Percentiles rank a stretch among this genome's conserved stretches.
Evolutionary conservation across 2,888 invertebrate species (phyloP).

Genomic region (Pasiphila rectangulata): DNA sequence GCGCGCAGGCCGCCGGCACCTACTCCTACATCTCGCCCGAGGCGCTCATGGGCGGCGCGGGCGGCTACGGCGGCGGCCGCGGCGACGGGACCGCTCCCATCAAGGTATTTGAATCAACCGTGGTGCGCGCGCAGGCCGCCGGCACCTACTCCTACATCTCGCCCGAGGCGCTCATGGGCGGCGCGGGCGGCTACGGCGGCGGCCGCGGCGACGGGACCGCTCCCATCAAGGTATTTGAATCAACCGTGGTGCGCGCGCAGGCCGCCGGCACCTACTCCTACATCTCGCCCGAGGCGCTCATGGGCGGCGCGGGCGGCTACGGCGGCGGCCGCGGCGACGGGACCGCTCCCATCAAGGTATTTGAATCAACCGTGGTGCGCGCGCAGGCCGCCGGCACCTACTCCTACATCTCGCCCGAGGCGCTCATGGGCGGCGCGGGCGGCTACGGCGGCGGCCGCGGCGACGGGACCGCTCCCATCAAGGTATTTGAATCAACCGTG

Average conservation of each 20-base stretch:
- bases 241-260: constrained; percentile 90
- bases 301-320: constrained; percentile 80
- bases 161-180: constrained; percentile 92
- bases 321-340: constrained; percentile 35
- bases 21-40: constrained; percentile 98
- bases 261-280: constrained; percentile 95
- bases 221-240: constrained; percentile 49
- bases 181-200: constrained; percentile 68
- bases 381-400: no score
- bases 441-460: no score
- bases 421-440: no score
- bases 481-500: no score
- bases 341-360: constrained; percentile 48
- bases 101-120: constrained; percentile 82
- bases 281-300: constrained; percentile 96
- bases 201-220: constrained; percentile 34
- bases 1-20: constrained; percentile 91
- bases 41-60: constrained; percentile 86
- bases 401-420: no score
- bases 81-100: constrained; percentile 28
- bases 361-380: no score
- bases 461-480: neutral
- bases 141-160: constrained; percentile 98
- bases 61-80: constrained; percentile 52
- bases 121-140: constrained; percentile 89